A percentile compares a stretch with the other conserved stretches of the same genome.
phyloP scores from a whole-genome alignment of 2,113 vertebrate species.

The Calonectris borealis region DNA sequence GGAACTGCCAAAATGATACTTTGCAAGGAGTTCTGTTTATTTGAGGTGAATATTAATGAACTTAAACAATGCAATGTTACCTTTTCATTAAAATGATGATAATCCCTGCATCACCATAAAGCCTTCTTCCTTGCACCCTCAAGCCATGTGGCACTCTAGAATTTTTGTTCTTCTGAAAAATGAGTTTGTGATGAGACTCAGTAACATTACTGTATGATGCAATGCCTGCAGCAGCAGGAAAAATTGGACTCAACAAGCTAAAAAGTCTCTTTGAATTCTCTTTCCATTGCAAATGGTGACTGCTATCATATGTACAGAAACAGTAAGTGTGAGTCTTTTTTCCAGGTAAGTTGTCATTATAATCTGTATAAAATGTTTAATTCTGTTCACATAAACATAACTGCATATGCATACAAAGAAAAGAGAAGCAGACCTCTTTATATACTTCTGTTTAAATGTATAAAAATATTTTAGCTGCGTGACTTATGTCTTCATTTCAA shows the following conservation, averaged over 20 bases:
- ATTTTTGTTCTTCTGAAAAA: not conserved
- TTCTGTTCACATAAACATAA: not conserved
- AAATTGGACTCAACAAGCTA: not conserved
- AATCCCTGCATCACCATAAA: not conserved
- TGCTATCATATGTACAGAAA: not conserved
- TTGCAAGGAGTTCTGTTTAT: not conserved
- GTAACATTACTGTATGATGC: not conserved
- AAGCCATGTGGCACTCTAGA: not conserved
- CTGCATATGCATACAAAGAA: not conserved
- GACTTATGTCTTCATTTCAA: not conserved
- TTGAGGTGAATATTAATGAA: not conserved
- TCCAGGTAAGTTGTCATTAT: not conserved
- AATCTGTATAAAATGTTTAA: not conserved
- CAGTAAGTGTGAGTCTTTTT: not conserved
- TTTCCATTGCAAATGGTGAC: not conserved
- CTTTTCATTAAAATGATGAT: not conserved
- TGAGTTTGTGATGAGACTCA: not conserved
- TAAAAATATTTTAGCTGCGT: not conserved
- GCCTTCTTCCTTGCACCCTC: not conserved
- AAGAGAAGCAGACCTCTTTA: not conserved
- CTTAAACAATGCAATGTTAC: not conserved
- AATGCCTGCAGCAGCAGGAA: not conserved
- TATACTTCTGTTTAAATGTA: not conserved
- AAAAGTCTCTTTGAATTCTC: not conserved
- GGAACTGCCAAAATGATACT: not conserved